phyloP scores from a whole-genome alignment of 1,140 invertebrate genomes.

The Bombus superbus region DNA sequence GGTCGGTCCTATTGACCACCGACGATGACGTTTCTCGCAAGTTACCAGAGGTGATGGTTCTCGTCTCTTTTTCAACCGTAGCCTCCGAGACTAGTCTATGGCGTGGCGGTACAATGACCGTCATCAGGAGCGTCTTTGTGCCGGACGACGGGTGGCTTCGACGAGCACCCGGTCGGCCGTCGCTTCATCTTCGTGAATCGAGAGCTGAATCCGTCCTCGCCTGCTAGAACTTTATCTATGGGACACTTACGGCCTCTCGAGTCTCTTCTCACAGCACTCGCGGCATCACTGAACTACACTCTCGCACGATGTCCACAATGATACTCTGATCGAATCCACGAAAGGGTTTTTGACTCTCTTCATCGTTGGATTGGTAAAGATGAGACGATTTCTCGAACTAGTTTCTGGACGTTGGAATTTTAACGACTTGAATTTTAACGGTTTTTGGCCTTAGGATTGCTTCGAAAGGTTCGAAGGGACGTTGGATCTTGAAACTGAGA shows the following conservation, averaged over 20 bases:
- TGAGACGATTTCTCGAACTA: background rate
- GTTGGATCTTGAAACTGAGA: background rate
- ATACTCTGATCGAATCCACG: background rate
- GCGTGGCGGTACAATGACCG: slow-evolving; percentile 74
- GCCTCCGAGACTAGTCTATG: slow-evolving; percentile 62
- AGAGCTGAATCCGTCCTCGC: slow-evolving; percentile 5
- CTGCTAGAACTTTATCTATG: slow-evolving; percentile 12
- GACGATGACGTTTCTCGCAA: slow-evolving; percentile 68
- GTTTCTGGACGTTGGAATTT: background rate
- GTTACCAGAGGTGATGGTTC: slow-evolving; percentile 44
- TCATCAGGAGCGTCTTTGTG: slow-evolving; percentile 79
- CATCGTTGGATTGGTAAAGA: background rate
- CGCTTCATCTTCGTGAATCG: slow-evolving; percentile 68
- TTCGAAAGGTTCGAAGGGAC: no score
- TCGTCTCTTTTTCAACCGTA: slow-evolving; percentile 62
- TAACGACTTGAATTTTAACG: no score
- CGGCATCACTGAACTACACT: slow-evolving; percentile 42
- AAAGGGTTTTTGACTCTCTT: background rate
- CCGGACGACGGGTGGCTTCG: slow-evolving; percentile 74
- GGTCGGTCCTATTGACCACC: slow-evolving; percentile 64
- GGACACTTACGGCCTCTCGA: background rate
- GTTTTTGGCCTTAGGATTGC: no score
- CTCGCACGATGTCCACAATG: slow-evolving; percentile 19
- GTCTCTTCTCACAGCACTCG: slow-evolving; percentile 45
- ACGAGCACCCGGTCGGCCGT: slow-evolving; percentile 68